Evolutionary conservation across 2,888 invertebrate genomes (phyloP), one percentile per base, ranked within the genome.

Genomic region (Lepidochitona cinerea): DNA sequence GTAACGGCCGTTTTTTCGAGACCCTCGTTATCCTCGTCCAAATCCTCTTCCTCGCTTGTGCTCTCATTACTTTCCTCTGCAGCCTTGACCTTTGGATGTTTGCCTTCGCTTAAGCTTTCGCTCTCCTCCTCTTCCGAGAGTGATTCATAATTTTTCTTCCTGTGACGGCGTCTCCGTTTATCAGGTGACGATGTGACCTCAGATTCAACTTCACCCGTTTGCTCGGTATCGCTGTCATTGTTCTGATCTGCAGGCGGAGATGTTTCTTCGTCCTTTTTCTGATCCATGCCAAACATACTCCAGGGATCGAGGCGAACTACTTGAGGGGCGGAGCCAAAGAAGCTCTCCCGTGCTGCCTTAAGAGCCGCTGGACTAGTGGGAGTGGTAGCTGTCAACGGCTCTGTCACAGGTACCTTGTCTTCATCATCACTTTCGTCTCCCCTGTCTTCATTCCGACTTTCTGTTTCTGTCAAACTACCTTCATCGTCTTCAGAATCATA

Each of bases 161-260:
- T 72, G 36, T 33, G 41, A 26, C 59, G 59, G 14, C 32, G 23
- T 29, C 26, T 23, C 1, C n/a, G 49, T 7, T 49, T 49, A 18
- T 49, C 49, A n/a, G 49, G 49, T n/a, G n/a, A 26, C 7, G 26
- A 36, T 35, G 14, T 37, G 83, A 96, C 96, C 92, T 96, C 96
- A 0, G 96, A 96, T 1, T 96, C 96, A 7, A 96, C 96, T 84
- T 94, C 94, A 81, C 79, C 81, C 6, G 53, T 71, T 71, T 70
- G 41, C 26, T 23, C 71, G 26, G 72, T 67, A 18, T 71, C 80
- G 65, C 82, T 80, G 52, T 80, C 74, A 36, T 74, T 67, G 52
- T 54, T 49, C 41, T 41, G 49, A 53, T 68, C 68, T 12, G 26
- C 72, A 64, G 70, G 73, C n/a, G 52, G 67, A 23, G 26, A 71